Evolutionary conservation across 2,797 vertebrate genomes (phyloP), one percentile per base, ranked within the genome.

Genomic region (Sternarchorhynchus goeldii): DNA sequence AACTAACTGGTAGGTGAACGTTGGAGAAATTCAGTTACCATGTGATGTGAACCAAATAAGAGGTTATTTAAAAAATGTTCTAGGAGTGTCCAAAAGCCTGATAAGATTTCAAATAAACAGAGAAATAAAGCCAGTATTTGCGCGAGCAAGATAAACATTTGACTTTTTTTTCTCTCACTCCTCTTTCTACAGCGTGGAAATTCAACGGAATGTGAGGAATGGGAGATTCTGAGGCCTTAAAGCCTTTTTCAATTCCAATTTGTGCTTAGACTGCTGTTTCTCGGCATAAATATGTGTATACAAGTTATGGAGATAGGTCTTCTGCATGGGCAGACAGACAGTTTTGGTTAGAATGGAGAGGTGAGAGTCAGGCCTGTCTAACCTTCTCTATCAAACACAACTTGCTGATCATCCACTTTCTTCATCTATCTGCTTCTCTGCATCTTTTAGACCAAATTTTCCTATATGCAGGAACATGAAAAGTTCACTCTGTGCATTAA

Each of bases 241-340:
- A 81, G 77, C 80, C 82, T 87, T 86, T 84, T 83, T 85, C 83
- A 86, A 87, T 86, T 88, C 84, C 81, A 80, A 78, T 86, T 87
- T 87, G 85, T 87, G 87, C 87, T 86, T 87, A 84, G 79, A 81
- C 81, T 80, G 87, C 82, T 87, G 84, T 88, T 88, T 88, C 81
- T 63, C 57, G 31, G 83, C 78, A 87, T 86, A 87, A 88, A 87
- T 84, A 82, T 82, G 83, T 84, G 81, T 83, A 83, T 83, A 85
- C 82, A 78, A 84, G 84, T 81, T 86, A 82, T 85, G 84, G 75
- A 84, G 85, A 83, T 87, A 80, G 78, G 77, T 78, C 73, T 72
- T 77, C 55, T 76, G 76, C 73, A 75, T 66, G 70, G 74, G 81
- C 81, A 72, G 76, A 78, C 72, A 74, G 76, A 79, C 77, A 78